Percentiles rank a stretch among this genome's conserved stretches.
Evolutionary conservation across 2,797 vertebrate species (phyloP).

Genomic region (Acrossocheilus fasciatus): DNA sequence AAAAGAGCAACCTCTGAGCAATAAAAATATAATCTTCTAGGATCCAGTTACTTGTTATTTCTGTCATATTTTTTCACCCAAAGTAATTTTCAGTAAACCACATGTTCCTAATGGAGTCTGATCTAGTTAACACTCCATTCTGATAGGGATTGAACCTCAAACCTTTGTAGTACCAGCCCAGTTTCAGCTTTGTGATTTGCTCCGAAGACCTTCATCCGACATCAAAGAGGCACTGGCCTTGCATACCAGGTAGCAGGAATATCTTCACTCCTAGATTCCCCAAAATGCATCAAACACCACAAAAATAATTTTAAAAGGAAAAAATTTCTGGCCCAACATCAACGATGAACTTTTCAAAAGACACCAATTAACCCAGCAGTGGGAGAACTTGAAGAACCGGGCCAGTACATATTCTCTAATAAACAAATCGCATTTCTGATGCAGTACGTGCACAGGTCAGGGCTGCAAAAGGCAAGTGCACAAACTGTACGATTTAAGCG

Average conservation of each 20-base stretch:
- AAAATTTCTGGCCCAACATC: conserved; percentile 50
- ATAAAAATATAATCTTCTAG: not conserved
- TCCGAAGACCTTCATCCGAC: conserved; percentile 55
- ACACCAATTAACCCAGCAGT: conserved; percentile 55
- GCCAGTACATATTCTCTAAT: conserved; percentile 66
- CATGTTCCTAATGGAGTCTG: not conserved
- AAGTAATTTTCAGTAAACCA: not conserved
- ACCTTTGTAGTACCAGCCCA: not conserved
- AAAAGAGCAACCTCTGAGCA: not conserved
- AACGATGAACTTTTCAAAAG: conserved; percentile 50
- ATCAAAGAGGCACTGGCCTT: conserved; percentile 76
- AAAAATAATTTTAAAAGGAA: not conserved
- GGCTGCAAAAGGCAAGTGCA: not conserved
- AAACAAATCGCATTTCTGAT: conserved; percentile 57
- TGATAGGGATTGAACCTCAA: not conserved
- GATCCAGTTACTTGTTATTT: not conserved
- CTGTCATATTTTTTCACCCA: not conserved
- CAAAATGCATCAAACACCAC: conserved; percentile 16
- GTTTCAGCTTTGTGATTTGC: conserved; percentile 60
- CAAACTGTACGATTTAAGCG: not conserved
- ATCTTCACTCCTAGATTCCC: conserved; percentile 53
- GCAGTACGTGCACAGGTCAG: conserved; percentile 42
- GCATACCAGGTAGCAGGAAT: conserved; percentile 74
- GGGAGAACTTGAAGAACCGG: conserved; percentile 53
- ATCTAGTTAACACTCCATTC: not conserved